These are phyloP conservation scores for Bothrops alternatus DNA, from an alignment of 2,797 vertebrate genomes.

Conservation along the genomic window DNA sequence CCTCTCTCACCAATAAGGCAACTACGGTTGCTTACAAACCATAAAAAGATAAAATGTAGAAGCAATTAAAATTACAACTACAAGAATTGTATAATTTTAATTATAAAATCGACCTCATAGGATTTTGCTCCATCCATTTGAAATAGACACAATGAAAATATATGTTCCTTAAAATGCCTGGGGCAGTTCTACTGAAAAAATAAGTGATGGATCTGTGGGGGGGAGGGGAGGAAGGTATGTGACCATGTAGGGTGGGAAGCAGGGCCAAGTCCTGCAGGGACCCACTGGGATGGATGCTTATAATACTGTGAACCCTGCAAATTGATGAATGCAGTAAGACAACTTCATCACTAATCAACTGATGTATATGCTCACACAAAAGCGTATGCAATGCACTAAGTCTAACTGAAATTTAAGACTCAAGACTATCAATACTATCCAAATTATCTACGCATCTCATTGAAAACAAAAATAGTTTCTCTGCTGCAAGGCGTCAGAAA, in stretches of 20 bases:
- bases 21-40: no score
- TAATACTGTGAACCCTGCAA: not conserved
- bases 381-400: not conserved
- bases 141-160: not conserved
- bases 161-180: not conserved
- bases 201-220: not conserved
- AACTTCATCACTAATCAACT: not conserved
- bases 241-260: not conserved
- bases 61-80: not conserved
- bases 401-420: not conserved
- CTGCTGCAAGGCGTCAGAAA: not conserved
- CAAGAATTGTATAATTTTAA: not conserved
- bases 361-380: not conserved
- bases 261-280: not conserved
- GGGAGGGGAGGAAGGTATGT: not conserved
- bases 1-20: no score
- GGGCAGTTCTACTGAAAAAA: not conserved
- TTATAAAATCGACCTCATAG: not conserved
- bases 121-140: not conserved
- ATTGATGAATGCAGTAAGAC: not conserved
- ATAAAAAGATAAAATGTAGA: no score
- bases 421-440: not conserved
- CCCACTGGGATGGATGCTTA: not conserved
- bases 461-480: not conserved
- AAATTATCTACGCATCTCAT: not conserved